Evolutionary conservation across 2,888 invertebrate species (phyloP).

Genomic region (Xestia c-nigrum): DNA sequence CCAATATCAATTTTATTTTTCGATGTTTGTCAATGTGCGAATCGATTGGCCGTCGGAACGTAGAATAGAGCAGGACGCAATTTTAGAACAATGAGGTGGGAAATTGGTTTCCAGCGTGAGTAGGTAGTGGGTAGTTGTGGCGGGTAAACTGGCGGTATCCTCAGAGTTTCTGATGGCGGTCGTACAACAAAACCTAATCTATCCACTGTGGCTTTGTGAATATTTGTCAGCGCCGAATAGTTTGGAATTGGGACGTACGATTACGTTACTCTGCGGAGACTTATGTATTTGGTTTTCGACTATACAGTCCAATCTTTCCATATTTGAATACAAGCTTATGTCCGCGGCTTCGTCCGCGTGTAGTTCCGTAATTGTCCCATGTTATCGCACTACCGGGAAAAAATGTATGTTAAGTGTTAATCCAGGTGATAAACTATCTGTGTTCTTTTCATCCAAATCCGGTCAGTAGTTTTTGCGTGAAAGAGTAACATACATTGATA

Average conservation of each 20-base stretch:
- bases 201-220: conserved; percentile 55
- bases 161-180: conserved; percentile 51
- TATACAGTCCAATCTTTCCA: neutral
- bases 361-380: no score
- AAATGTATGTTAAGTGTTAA: no score
- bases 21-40: conserved; percentile 76
- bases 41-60: conserved; percentile 73
- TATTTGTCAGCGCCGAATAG: conserved; percentile 52
- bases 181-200: conserved; percentile 58
- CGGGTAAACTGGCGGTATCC: conserved; percentile 52
- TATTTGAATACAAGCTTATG: neutral
- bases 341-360: no score
- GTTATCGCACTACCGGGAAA: no score
- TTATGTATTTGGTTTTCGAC: conserved; percentile 4
- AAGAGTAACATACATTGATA: no score
- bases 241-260: conserved; percentile 25
- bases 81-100: conserved; percentile 86
- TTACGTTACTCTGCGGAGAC: conserved; percentile 15
- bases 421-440: no score
- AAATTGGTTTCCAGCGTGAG: conserved; percentile 81
- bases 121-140: conserved; percentile 63
- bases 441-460: no score
- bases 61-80: conserved; percentile 76
- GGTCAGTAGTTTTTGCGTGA: no score
- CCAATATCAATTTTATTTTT: conserved; percentile 73